These are phyloP conservation scores for Drosophila auraria DNA, from an alignment of 1,140 invertebrate genomes.

Conservation along the genomic window DNA sequence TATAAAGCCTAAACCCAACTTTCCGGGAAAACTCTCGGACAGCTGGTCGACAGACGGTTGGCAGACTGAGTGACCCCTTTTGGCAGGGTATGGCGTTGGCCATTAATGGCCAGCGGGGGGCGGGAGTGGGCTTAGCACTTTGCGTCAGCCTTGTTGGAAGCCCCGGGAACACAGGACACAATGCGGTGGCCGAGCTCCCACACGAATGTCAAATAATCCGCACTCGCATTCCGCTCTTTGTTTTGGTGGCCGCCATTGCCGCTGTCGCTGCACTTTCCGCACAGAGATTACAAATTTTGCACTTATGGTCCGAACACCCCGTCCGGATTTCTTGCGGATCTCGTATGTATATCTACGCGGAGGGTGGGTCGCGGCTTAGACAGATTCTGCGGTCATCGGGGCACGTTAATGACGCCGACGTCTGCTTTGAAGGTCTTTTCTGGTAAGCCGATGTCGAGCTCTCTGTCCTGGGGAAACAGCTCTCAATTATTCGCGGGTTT, in stretches of 20 bases:
- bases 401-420: slow-evolving; percentile 72
- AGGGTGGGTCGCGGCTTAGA: slow-evolving; percentile 56
- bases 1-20: slow-evolving; percentile 14
- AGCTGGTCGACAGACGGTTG: slow-evolving; percentile 4
- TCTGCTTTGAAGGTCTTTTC: slow-evolving; percentile 75
- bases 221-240: slow-evolving; percentile 25
- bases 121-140: slow-evolving; percentile 62
- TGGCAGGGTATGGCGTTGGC: slow-evolving; percentile 20
- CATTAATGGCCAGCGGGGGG: slow-evolving; percentile 25
- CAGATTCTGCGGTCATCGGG: slow-evolving; percentile 69
- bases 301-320: slow-evolving; percentile 59
- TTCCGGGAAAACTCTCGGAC: slow-evolving; percentile 14
- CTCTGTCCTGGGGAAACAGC: slow-evolving; percentile 21
- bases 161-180: slow-evolving; percentile 18
- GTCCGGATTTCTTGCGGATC: slow-evolving; percentile 52
- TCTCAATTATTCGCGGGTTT: slow-evolving; percentile 42
- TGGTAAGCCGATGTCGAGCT: slow-evolving; percentile 51
- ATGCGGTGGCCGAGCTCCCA: slow-evolving; percentile 20
- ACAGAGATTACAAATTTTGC: slow-evolving; percentile 81
- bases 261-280: slow-evolving; percentile 51
- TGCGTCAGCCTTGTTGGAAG: slow-evolving; percentile 5
- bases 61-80: slow-evolving; percentile 14
- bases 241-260: slow-evolving; percentile 35
- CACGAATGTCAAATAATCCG: slow-evolving; percentile 52
- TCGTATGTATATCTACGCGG: slow-evolving; percentile 23